phyloP scores from a whole-genome alignment of 2,113 vertebrate genomes.

The Etia nguti region DNA sequence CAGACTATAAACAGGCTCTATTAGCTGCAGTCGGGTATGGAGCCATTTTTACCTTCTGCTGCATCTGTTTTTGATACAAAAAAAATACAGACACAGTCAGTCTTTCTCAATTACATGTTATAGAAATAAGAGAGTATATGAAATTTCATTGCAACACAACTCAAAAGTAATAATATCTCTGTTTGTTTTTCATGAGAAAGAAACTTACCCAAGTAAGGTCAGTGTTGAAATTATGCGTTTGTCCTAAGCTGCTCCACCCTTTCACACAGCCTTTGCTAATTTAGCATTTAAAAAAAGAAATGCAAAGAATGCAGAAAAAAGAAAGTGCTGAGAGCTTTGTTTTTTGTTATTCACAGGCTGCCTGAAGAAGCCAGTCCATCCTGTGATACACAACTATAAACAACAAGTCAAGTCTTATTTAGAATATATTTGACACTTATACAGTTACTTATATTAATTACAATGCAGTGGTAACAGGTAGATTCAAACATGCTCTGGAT shows the following conservation, averaged over 20 bases:
- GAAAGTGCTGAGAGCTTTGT: not conserved
- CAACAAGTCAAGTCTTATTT: not conserved
- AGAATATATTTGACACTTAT: not conserved
- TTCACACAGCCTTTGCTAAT: not conserved
- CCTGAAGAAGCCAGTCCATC: conserved; percentile 10
- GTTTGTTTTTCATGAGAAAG: conserved; percentile 34
- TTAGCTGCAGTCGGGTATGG: conserved; percentile 22
- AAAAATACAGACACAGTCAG: conserved; percentile 13
- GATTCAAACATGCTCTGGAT: not conserved
- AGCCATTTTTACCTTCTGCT: conserved; percentile 12
- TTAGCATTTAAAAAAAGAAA: not conserved
- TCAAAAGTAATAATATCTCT: not conserved
- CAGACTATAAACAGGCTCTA: conserved; percentile 52
- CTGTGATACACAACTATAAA: conserved; percentile 4
- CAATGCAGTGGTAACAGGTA: not conserved
- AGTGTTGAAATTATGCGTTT: conserved; percentile 25
- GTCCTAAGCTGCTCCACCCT: not conserved
- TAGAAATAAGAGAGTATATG: not conserved
- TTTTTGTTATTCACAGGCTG: conserved; percentile 12
- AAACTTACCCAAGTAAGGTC: conserved; percentile 49
- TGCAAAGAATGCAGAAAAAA: not conserved
- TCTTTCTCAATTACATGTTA: not conserved
- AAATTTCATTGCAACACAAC: not conserved
- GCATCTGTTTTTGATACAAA: conserved; percentile 48
- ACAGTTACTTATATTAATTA: rapidly evolving